These are phyloP conservation scores for Brachyalestes nurse DNA, from an alignment of 2,797 vertebrate species.

Conservation along the genomic window DNA sequence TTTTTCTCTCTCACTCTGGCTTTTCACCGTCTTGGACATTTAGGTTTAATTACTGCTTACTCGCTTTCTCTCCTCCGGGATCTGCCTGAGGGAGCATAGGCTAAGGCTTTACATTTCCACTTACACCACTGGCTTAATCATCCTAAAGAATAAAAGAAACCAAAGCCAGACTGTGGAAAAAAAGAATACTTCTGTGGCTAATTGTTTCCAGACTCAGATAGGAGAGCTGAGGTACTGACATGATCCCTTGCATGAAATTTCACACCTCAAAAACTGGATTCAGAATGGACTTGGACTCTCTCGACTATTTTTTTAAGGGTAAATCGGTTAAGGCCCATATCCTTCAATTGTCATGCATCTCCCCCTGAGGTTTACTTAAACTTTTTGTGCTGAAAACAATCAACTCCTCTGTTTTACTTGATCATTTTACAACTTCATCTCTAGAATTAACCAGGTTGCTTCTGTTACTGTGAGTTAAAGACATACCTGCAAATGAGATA, in stretches of 20 bases:
- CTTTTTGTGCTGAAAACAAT: no score
- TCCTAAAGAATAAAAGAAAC: background rate
- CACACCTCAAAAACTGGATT: background rate
- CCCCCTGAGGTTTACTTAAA: no score
- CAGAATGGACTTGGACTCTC: background rate
- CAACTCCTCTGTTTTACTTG: no score
- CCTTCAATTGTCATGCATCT: no score
- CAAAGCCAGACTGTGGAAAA: background rate
- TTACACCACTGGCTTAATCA: background rate
- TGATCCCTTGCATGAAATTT: background rate
- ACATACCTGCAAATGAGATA: no score
- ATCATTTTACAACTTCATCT: no score
- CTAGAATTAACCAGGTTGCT: no score
- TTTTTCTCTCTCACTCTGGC: conserved; percentile 4
- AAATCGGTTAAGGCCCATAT: no score
- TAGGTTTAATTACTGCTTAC: conserved; percentile 49
- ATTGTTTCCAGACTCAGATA: background rate
- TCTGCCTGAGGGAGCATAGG: background rate
- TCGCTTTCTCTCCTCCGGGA: background rate
- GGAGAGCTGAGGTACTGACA: background rate
- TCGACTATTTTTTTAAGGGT: background rate
- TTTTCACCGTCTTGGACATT: conserved; percentile 23
- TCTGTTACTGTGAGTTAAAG: no score
- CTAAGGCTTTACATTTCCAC: background rate
- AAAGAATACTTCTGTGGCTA: background rate